Evolutionary conservation across 2,797 vertebrate species (phyloP).

Genomic region (Bradypodion ventrale): DNA sequence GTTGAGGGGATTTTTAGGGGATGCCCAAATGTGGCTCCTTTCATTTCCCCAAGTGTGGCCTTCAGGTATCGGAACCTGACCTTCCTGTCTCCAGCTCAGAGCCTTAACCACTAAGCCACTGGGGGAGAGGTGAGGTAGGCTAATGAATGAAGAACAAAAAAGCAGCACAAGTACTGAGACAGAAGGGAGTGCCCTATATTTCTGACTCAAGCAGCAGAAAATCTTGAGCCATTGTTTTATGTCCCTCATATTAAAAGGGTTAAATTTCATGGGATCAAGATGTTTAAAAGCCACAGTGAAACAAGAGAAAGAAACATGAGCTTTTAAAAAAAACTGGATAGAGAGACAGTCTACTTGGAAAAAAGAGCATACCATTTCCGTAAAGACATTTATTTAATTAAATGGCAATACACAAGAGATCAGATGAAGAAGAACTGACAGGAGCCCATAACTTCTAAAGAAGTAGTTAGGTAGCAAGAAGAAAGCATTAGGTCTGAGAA

Average conservation of each 20-base stretch:
- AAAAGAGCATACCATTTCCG: not conserved
- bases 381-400: constrained; percentile 19
- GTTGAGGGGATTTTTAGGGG: too few relatives aligned
- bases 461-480: constrained; percentile 30
- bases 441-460: constrained; percentile 15
- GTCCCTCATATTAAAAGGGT: not conserved
- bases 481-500: constrained; percentile 49
- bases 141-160: too few relatives aligned
- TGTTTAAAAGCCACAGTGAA: not conserved
- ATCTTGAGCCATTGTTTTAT: not conserved
- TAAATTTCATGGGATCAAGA: not conserved
- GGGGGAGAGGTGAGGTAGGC: too few relatives aligned
- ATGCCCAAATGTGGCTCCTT: too few relatives aligned
- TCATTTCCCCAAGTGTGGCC: too few relatives aligned
- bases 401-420: not conserved
- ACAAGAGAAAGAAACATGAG: not conserved
- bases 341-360: not conserved
- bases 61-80: too few relatives aligned
- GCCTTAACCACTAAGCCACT: too few relatives aligned
- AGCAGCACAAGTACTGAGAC: too few relatives aligned
- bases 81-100: too few relatives aligned
- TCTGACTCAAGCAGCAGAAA: not conserved
- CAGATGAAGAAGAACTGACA: not conserved
- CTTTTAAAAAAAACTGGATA: not conserved
- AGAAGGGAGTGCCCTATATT: not conserved